Base-by-base conservation (phyloP, 2,797 vertebrate genomes). In the Micrastur ruficollis region DNA sequence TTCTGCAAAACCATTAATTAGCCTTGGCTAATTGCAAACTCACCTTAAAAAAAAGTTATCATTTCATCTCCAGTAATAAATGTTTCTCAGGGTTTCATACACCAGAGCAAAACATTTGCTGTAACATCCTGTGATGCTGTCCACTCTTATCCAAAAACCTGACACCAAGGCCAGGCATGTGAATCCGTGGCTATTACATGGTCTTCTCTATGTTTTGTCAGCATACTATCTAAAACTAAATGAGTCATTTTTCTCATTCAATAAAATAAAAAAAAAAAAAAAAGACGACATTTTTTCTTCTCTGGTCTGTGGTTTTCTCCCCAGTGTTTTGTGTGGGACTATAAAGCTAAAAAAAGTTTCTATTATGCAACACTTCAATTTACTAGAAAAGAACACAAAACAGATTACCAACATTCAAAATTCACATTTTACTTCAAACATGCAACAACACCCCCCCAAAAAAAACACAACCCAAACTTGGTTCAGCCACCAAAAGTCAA, bases 381-480 rank as follows among this genome's bases (percentile, higher is more conserved):
- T 40, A 92, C 26, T 59, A 52, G 8, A 91, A 42, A 72, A 81
- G 27, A 85, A 79, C 8, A 82, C 22, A 78, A 58, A 89, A 32
- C 5, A 49, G 15, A 85, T 38, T 40, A 73, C 15, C 36, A 32
- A n/a, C 56, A 68, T 36, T 46, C 5, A 73, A 90, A 94, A 81
- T 10, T 14, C 4, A 2, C 22, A 12, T 34, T 81, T 75, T 25
- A 44, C 14, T 36, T 85, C 22, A 78, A 83, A 89, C 11, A 50
- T 11, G 2, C 38, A 80, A 2, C 15, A 2, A 1, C 4, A 2
- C 1, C 1, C 23, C 3, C 2, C 4, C 0, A 2, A 7, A 31
- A 31, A 61, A 53, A 19, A 0, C 2, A 2, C 9, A 31, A 29
- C 21, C 26, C 25, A 34, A 27, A 3, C 9, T 55, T 18, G 11